Base-by-base conservation (phyloP, 2,113 vertebrate species). In the Ariopsis seemanni region DNA sequence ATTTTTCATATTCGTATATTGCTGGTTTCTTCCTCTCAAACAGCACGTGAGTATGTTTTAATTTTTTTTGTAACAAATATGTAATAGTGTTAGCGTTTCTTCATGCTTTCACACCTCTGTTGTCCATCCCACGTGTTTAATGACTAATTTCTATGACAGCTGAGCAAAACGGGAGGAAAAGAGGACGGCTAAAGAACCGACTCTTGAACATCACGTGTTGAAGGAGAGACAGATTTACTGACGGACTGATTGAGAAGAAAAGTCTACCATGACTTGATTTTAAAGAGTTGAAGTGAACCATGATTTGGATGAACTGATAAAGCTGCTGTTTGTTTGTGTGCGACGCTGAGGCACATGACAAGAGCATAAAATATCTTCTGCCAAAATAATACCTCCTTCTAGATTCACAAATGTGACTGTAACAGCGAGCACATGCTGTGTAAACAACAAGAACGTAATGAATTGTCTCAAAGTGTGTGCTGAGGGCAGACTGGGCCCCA, bases 131-230 rank as follows among this genome's bases (percentile, higher is more conserved):
- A 85, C 14, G 62, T 30, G 20, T 8, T 22, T 50, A 75, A 55
- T 78, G 65, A 48, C 53, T 69, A 42, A 58, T 42, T 2, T 58
- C 53, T 86, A 9, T 58, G 55, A 55, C 93, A 99, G 97, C 94
- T 99, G 90, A 99, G 98, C 95, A 98, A 96, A 97, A 98, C 97
- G 3, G 97, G 98, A 92, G 97, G 97, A 89, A 97, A 97, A 93
- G 97, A 98, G 67, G 97, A 98, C 8, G 96, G 97, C 79, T 97
- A 97, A 89, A 91, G 82, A 52, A 15, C 25, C 27, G 5, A 14
- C 42, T 53, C 9, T 7, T 25, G 27, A 75, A 7, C 82, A 6
- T 11, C 48, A 82, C 55, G 3, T 9, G 67, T 52, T 65, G 52
- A 90, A 74, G 72, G 17, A 74, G 20, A 57, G 53, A 74, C 42